A percentile compares a stretch with the other conserved stretches of the same genome.
Evolutionary conservation across 2,888 invertebrate genomes (phyloP).

Genomic region (Malacosoma neustria): DNA sequence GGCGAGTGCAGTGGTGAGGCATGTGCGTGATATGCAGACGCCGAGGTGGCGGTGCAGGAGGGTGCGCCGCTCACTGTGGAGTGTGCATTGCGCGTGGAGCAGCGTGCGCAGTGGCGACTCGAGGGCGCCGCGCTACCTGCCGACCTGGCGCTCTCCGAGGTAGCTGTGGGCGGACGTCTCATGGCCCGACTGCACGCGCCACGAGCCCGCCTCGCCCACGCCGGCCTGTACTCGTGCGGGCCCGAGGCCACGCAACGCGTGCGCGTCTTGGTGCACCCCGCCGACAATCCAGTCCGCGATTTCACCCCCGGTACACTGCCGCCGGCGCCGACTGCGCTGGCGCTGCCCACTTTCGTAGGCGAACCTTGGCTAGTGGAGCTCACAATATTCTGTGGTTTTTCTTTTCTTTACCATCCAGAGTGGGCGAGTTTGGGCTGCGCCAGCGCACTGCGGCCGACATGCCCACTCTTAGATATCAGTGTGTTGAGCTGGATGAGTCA

Average conservation of each 20-base stretch:
- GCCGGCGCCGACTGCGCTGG: not conserved
- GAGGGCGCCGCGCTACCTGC: constrained; percentile 35
- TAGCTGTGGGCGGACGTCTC: constrained; percentile 25
- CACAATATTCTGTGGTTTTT: too few relatives aligned
- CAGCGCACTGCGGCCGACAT: too few relatives aligned
- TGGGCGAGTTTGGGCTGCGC: too few relatives aligned
- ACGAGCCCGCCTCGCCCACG: constrained; percentile 33
- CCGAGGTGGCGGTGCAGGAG: constrained; percentile 32
- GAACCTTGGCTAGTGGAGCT: too few relatives aligned
- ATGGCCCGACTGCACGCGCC: constrained; percentile 33
- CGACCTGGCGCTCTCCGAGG: constrained; percentile 36
- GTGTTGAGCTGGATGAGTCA: not conserved
- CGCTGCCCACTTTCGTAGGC: constrained; percentile 14
- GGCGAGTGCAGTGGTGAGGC: constrained; percentile 1
- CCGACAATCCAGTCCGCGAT: constrained; percentile 10
- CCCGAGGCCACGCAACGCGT: constrained; percentile 29
- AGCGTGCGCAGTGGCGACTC: constrained; percentile 36
- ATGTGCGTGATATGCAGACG: constrained; percentile 23
- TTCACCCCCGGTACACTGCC: constrained; percentile 13
- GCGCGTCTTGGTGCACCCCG: constrained; percentile 32
- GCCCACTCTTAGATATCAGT: too few relatives aligned
- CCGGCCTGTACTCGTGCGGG: constrained; percentile 47
- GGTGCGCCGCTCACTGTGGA: constrained; percentile 51
- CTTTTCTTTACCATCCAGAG: too few relatives aligned
- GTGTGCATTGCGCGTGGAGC: constrained; percentile 48